phyloP scores from a whole-genome alignment of 2,888 invertebrate species.

The Apotomis capreana region DNA sequence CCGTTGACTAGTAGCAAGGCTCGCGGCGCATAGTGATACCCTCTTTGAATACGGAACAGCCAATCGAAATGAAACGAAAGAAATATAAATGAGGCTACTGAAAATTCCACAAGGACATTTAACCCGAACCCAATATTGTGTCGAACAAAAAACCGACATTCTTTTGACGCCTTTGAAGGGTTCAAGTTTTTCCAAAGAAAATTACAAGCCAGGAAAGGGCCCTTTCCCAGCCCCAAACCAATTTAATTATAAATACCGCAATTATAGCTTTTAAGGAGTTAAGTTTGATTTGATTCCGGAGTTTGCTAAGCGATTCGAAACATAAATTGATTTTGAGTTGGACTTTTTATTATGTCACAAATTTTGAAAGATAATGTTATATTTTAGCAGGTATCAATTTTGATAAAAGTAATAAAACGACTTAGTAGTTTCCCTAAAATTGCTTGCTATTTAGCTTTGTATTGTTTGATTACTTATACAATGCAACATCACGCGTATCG shows the following conservation, averaged over 20 bases:
- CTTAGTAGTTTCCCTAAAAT: too few relatives aligned
- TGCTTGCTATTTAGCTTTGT: too few relatives aligned
- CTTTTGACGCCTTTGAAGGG: constrained; percentile 3
- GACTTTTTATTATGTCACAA: too few relatives aligned
- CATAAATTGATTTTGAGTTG: constrained; percentile 4
- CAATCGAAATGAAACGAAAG: neutral
- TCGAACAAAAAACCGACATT: neutral
- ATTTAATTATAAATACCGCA: constrained; percentile 20
- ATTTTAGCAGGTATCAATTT: too few relatives aligned
- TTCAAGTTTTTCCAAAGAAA: constrained; percentile 6
- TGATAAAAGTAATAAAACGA: too few relatives aligned
- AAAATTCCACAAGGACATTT: neutral
- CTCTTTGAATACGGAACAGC: too few relatives aligned
- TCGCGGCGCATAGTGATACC: too few relatives aligned
- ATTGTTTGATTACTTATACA: too few relatives aligned
- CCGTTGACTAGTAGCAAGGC: too few relatives aligned
- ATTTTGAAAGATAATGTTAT: too few relatives aligned
- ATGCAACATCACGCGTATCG: too few relatives aligned
- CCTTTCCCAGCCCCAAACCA: neutral
- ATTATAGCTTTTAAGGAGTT: constrained; percentile 16
- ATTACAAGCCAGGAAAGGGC: constrained; percentile 10
- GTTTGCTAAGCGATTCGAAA: neutral
- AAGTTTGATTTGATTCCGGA: constrained; percentile 11
- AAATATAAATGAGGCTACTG: neutral
- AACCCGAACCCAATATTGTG: neutral